Evolutionary conservation across 2,113 vertebrate species (phyloP).

Genomic region (Ameiurus melas): DNA sequence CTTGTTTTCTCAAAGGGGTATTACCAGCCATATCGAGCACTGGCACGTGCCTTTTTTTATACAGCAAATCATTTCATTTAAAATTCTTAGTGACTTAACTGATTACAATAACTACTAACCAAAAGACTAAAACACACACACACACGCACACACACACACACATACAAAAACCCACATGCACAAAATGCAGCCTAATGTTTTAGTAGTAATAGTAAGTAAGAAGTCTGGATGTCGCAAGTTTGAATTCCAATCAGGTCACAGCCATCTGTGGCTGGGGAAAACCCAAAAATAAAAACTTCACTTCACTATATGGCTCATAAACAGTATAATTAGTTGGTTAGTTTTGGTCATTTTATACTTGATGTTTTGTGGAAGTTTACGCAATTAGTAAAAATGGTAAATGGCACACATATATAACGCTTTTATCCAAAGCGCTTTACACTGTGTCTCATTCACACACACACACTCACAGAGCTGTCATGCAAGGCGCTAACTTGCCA

Average conservation of each 20-base stretch:
- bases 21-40: background rate
- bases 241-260: background rate
- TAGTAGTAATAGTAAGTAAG: background rate
- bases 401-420: too few relatives aligned
- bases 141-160: background rate
- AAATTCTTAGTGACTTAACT: background rate
- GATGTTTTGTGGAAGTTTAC: background rate
- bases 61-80: background rate
- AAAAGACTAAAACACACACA: background rate
- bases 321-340: background rate
- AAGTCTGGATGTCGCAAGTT: background rate
- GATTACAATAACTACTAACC: background rate
- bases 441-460: too few relatives aligned
- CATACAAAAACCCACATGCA: background rate
- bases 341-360: background rate
- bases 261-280: background rate
- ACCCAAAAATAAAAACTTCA: background rate
- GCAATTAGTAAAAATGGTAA: too few relatives aligned
- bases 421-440: too few relatives aligned
- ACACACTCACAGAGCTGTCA: too few relatives aligned
- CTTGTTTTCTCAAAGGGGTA: background rate
- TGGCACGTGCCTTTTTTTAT: background rate
- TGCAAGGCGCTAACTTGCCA: too few relatives aligned
- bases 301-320: background rate
- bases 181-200: background rate